These are phyloP conservation scores for Paelopatides confundens DNA, from an alignment of 53 echinoderm and acorn worm species.

Conservation along the genomic window DNA sequence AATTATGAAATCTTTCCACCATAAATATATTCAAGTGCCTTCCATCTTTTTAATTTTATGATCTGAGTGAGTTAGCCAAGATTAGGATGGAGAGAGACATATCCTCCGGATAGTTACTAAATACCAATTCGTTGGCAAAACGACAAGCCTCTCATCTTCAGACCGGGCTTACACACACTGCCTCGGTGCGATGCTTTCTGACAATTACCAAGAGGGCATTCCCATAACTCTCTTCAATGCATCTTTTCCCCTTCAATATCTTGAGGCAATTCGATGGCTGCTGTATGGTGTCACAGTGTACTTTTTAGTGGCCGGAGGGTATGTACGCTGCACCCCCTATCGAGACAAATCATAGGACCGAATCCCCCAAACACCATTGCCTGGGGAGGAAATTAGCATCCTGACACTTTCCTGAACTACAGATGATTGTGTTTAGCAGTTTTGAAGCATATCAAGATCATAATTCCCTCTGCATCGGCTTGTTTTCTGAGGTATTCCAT, in stretches of 20 bases:
- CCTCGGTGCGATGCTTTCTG: constrained; percentile 1
- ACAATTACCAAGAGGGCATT: constrained; percentile 39
- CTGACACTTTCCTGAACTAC: constrained; percentile 32
- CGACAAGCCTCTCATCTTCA: background rate
- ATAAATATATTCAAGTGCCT: background rate
- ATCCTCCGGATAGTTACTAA: background rate
- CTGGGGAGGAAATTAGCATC: constrained; percentile 36
- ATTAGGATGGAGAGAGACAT: background rate
- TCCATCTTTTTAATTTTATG: background rate
- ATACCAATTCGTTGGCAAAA: background rate
- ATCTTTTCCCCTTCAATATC: constrained; percentile 12
- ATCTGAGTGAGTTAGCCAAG: background rate
- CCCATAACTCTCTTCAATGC: constrained; percentile 11
- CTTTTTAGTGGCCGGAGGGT: constrained; percentile 36
- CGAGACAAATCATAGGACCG: constrained; percentile 33
- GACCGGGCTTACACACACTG: background rate
- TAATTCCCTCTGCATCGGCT: constrained; percentile 14
- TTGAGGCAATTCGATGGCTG: constrained; percentile 15
- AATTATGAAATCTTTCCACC: too few relatives aligned
- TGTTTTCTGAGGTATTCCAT: constrained; percentile 13
- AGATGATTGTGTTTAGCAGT: constrained; percentile 13
- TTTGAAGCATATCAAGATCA: constrained; percentile 10
- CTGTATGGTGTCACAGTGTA: constrained; percentile 28
- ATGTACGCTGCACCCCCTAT: constrained; percentile 29
- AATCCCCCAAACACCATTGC: constrained; percentile 38